These are phyloP conservation scores for Bergia puertoricense DNA, from an alignment of 92 coral and sea anemone genomes.

Conservation along the genomic window DNA sequence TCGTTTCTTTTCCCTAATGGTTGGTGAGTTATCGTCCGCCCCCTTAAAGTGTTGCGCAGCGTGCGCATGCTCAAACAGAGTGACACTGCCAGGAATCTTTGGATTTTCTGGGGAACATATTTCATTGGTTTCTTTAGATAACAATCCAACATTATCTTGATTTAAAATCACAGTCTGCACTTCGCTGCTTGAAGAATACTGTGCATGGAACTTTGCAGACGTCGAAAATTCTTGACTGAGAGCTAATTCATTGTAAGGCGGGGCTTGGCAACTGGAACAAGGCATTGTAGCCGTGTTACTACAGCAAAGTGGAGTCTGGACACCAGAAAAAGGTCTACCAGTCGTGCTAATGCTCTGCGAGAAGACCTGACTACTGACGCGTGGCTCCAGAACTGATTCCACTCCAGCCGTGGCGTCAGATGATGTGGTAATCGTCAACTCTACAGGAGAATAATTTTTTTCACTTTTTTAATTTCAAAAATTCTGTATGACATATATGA, in stretches of 20 bases:
- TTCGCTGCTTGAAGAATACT: not conserved
- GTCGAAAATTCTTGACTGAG: not conserved
- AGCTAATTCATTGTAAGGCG: not conserved
- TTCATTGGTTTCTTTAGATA: not conserved
- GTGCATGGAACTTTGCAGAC: not conserved
- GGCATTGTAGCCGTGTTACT: not conserved
- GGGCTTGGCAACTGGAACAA: not conserved
- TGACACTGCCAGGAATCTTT: not conserved
- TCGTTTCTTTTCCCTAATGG: not conserved
- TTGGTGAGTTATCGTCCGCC: not conserved
- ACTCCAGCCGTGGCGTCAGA: not conserved
- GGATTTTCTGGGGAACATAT: not conserved
- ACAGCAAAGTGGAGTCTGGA: not conserved
- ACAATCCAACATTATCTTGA: not conserved
- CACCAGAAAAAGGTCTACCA: not conserved
- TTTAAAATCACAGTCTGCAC: not conserved
- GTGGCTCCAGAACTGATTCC: not conserved
- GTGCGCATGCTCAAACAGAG: not conserved
- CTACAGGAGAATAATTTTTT: not conserved
- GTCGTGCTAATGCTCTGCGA: not conserved
- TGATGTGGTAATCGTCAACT: not conserved
- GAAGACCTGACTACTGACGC: not conserved
- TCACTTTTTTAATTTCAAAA: not conserved
- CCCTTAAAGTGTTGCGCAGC: not conserved
- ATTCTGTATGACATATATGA: not conserved